Evolutionary conservation across 2,797 vertebrate species (phyloP), one percentile per base, ranked within the genome.

Genomic region (Peromyscus melanophrys): DNA sequence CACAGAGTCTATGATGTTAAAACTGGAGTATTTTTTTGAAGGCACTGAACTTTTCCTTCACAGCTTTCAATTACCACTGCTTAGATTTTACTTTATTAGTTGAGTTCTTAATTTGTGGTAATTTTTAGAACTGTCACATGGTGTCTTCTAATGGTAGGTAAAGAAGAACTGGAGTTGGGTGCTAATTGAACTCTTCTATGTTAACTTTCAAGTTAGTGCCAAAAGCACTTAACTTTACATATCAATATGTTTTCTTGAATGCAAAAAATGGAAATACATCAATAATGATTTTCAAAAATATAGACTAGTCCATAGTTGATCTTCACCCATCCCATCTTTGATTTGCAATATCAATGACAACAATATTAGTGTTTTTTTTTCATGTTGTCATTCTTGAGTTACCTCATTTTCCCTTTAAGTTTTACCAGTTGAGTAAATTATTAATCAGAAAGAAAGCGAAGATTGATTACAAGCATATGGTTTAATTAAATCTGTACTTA

Each of bases 11-110:
- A 6, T 89, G 49, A 95, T 49, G 13, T 85, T 89, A 59, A 95
- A 90, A 59, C 21, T 71, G 5, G 52, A 89, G 5, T 57, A 4
- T 6, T 29, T 34, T n/a, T 71, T 12, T 6, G 4, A 57, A n/a
- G 52, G 2, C 7, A n/a, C 6, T 78, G 59, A 92, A 49, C 78
- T 16, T 61, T 65, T 77, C 52, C 17, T 27, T 80, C 78, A 34
- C 0, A 46, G 49, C 80, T 96, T 55, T 78, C 78, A 71, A 82
- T 8, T 49, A 57, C 17, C 27, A 43, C 8, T 71, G 61, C 90
- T 55, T 81, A 31, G 4, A 83, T 86, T 85, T 96, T 37, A 81
- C 8, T 63, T 94, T n/a, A n/a, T 96, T 52, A 46, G 69, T 95
- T 96, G 7, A 81, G 8, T 89, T 95, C 16, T 92, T 89, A 94